A percentile compares a stretch with the other conserved stretches of the same genome.
phyloP scores from a whole-genome alignment of 2,888 invertebrate species.

The Drosophila nigritarsus region DNA sequence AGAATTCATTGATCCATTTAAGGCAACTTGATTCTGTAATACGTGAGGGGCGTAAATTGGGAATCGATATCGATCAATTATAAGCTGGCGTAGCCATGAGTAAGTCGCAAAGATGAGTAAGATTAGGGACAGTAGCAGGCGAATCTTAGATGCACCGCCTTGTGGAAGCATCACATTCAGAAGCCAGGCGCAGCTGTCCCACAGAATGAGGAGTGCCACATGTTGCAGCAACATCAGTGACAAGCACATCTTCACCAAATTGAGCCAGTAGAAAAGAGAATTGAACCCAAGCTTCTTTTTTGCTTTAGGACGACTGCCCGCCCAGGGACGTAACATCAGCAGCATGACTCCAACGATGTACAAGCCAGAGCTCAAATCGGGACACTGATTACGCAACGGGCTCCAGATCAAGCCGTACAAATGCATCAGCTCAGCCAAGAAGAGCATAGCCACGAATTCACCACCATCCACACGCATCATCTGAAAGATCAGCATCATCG shows the following conservation, averaged over 20 bases:
- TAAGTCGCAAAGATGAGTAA: slow-evolving; percentile 18
- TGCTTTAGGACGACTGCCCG: neutral
- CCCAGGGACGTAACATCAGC: slow-evolving; percentile 25
- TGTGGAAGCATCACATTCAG: slow-evolving; percentile 7
- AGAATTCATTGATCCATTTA: neutral
- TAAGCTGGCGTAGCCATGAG: slow-evolving; percentile 21
- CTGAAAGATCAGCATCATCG: neutral
- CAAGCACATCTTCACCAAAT: slow-evolving; percentile 30
- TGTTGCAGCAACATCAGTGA: slow-evolving; percentile 38
- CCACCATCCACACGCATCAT: slow-evolving; percentile 25
- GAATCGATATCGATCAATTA: neutral
- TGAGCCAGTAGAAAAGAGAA: neutral
- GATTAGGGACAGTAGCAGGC: slow-evolving; percentile 16
- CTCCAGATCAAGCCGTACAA: slow-evolving; percentile 28
- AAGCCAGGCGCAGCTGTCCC: slow-evolving; percentile 33
- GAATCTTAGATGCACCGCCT: slow-evolving; percentile 11
- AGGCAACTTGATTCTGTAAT: fast-evolving
- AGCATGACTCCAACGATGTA: slow-evolving; percentile 34
- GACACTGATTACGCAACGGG: slow-evolving; percentile 32
- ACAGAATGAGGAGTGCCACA: slow-evolving; percentile 31
- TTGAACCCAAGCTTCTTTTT: too few relatives aligned
- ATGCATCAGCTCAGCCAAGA: slow-evolving; percentile 21
- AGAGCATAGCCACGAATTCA: slow-evolving; percentile 31
- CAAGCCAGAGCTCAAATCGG: slow-evolving; percentile 45
- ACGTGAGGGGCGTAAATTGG: neutral